phyloP scores from a whole-genome alignment of 2,113 vertebrate genomes.

The Spea bombifrons region DNA sequence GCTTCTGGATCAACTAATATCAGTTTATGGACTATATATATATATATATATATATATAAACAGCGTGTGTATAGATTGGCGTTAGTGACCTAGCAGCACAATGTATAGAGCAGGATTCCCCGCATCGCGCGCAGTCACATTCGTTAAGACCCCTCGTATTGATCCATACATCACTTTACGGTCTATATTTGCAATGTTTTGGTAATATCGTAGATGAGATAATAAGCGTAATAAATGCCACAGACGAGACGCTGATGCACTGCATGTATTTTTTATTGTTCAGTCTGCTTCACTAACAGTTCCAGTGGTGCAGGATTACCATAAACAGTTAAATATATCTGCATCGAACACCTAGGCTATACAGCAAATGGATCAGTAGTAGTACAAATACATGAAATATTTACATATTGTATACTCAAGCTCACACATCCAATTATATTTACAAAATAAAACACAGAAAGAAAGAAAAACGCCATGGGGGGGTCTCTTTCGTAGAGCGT shows the following conservation, averaged over 20 bases:
- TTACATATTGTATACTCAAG: conserved; percentile 98
- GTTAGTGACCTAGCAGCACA: no score
- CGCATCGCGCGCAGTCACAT: no score
- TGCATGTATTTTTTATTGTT: conserved; percentile 95
- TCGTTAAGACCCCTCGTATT: no score
- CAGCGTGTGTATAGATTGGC: no score
- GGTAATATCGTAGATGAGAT: no score
- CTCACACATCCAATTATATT: conserved; percentile 93
- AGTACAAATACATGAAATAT: conserved; percentile 99
- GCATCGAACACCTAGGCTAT: conserved; percentile 98
- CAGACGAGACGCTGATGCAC: conserved; percentile 67
- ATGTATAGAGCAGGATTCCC: no score
- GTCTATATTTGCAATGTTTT: no score
- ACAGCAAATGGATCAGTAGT: conserved; percentile 98
- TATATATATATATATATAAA: no score
- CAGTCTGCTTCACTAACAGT: conserved; percentile 90
- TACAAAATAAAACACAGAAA: conserved; percentile 98
- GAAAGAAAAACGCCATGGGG: conserved; percentile 86
- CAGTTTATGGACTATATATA: no score
- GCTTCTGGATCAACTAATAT: no score
- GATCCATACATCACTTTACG: no score
- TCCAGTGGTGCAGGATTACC: conserved; percentile 95
- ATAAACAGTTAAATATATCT: conserved; percentile 91
- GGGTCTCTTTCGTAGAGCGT: conserved; percentile 56
- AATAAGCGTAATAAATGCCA: no score